A percentile compares a stretch with the other conserved stretches of the same genome.
Conservation (phyloP, 1,140 invertebrate species). For the Aphelenchoides besseyi region DNA sequence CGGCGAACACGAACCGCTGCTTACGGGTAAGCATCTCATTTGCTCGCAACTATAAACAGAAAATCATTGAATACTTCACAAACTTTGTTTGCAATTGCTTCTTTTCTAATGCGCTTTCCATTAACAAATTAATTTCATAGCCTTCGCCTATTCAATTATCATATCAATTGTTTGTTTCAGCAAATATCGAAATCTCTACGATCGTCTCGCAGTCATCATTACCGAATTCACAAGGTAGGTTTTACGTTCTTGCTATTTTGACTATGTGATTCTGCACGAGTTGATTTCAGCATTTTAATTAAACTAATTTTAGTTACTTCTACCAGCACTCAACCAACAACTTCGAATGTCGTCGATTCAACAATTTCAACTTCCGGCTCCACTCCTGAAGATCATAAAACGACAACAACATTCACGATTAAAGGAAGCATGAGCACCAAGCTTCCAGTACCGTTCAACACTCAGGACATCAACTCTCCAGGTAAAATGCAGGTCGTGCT, state of each 20-base stretch:
- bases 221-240: constrained; percentile 28
- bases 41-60: not conserved
- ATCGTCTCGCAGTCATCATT: constrained; percentile 39
- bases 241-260: not conserved
- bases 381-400: constrained; percentile 41
- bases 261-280: not conserved
- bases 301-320: not conserved
- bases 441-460: constrained; percentile 37
- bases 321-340: not conserved
- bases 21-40: constrained; percentile 42
- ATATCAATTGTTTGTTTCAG: constrained; percentile 32
- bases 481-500: constrained; percentile 28
- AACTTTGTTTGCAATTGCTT: not conserved
- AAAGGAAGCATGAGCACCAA: constrained; percentile 44
- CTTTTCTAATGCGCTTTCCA: not conserved
- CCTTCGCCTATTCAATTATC: not conserved
- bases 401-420: constrained; percentile 35
- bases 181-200: constrained; percentile 49
- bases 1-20: constrained; percentile 58
- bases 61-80: not conserved
- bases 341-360: not conserved
- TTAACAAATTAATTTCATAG: not conserved
- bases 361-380: not conserved
- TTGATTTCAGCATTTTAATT: constrained; percentile 21
- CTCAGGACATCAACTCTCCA: constrained; percentile 45